Base-by-base conservation (phyloP, 2,797 vertebrate genomes). In the Acomys russatus region DNA sequence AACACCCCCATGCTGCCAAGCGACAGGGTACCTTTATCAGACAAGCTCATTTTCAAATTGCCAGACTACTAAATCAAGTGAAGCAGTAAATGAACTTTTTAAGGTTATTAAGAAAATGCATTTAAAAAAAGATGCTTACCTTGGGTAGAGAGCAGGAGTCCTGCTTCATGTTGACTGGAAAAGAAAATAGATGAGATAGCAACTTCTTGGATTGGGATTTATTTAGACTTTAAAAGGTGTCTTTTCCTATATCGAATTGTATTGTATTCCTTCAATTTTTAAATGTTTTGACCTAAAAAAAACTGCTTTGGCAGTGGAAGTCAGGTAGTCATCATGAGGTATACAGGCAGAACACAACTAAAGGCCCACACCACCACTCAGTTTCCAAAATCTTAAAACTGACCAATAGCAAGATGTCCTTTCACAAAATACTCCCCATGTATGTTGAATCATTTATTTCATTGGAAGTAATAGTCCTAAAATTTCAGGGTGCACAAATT, bases 41-140 rank as follows among this genome's bases (percentile, higher is more conserved):
- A 94, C 51, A 97, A 94, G 83, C 76, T 94, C 84, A 96, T 95
- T 97, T 96, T 96, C 93, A 96, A 96, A 96, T 97, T 95, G 96
- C 71, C 90, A 97, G 92, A 89, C 49, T 79, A 95, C 92, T 91
- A 97, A 91, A 95, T 94, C 95, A 96, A 94, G 92, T 90, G 79
- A 92, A 90, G n/a, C 56, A 85, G 56, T 76, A 54, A 35, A 92
- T 89, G 61, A 20, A 20, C 74, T 77, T 88, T 90, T 95, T 92
- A 86, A 76, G 93, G 78, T 93, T 97, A 64, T 82, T 79, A 95
- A 94, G 97, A 88, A 92, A 79, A 95, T 88, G 18, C 64, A 83
- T 3, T 44, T 3, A 44, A 88, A 70, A 96, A 88, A 63, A 94
- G 83, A 92, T 84, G 51, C 63, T 82, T 97, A 80, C 86, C 88